These are phyloP conservation scores for Scolopax bukidnonensis DNA, from an alignment of 2,797 vertebrate genomes.

Conservation along the genomic window DNA sequence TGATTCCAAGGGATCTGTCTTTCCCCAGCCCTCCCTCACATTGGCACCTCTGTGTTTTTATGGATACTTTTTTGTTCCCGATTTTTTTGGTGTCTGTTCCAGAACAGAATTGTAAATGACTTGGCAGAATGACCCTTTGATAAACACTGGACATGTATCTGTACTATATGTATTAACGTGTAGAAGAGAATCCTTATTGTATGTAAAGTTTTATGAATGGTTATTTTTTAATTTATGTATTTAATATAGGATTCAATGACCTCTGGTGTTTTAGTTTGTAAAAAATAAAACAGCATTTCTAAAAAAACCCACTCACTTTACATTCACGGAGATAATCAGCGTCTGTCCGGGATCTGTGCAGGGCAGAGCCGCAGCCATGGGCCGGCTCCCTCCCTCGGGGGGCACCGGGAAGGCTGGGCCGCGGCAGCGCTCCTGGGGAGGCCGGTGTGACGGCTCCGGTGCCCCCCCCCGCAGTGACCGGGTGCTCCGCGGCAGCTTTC, in stretches of 20 bases:
- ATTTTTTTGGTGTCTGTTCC: slow-evolving; percentile 58
- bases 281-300: slow-evolving; percentile 79
- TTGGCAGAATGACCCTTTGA: slow-evolving; percentile 68
- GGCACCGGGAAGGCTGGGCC: too few relatives aligned
- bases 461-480: too few relatives aligned
- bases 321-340: neutral
- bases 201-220: slow-evolving; percentile 84
- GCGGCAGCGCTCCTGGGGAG: too few relatives aligned
- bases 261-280: slow-evolving; percentile 84
- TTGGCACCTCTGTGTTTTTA: slow-evolving; percentile 66
- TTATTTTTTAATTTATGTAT: slow-evolving; percentile 86
- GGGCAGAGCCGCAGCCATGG: neutral
- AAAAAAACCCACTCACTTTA: slow-evolving; percentile 6
- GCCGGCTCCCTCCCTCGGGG: too few relatives aligned
- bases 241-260: slow-evolving; percentile 83
- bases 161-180: slow-evolving; percentile 78
- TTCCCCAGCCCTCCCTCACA: slow-evolving; percentile 4
- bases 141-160: slow-evolving; percentile 72
- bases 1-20: slow-evolving; percentile 5
- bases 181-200: slow-evolving; percentile 79
- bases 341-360: neutral
- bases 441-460: too few relatives aligned
- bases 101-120: slow-evolving; percentile 62
- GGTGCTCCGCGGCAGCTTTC: too few relatives aligned
- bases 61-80: slow-evolving; percentile 49